These are phyloP conservation scores for Tiliacea aurago DNA, from an alignment of 2,888 invertebrate genomes.

Conservation along the genomic window DNA sequence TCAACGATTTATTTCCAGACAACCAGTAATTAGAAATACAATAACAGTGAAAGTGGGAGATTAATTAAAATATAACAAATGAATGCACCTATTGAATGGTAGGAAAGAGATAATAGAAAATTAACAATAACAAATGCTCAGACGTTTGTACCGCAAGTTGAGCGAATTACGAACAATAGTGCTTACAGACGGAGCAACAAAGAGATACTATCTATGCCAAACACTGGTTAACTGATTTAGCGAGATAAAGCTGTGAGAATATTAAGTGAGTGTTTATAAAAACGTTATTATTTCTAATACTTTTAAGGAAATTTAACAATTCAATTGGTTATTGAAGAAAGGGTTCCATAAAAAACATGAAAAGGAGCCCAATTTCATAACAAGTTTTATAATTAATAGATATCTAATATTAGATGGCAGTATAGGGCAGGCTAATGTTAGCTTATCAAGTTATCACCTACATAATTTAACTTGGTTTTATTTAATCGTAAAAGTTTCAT, in stretches of 20 bases:
- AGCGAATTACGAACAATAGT: constrained; percentile 79
- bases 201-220: constrained; percentile 69
- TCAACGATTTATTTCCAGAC: constrained; percentile 49
- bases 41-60: constrained; percentile 78
- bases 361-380: neutral
- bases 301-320: constrained; percentile 3
- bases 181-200: constrained; percentile 64
- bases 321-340: constrained; percentile 4
- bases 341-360: neutral
- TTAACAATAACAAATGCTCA: constrained; percentile 73
- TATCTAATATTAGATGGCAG: constrained; percentile 5
- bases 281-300: constrained; percentile 14
- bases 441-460: neutral
- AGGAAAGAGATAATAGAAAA: constrained; percentile 69
- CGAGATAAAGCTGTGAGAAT: constrained; percentile 57
- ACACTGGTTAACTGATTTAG: constrained; percentile 57
- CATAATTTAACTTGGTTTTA: constrained; percentile 25
- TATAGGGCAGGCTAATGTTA: constrained; percentile 5
- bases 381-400: neutral
- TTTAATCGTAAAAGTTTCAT: constrained; percentile 46
- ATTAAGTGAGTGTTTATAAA: constrained; percentile 43
- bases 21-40: constrained; percentile 64
- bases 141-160: constrained; percentile 65
- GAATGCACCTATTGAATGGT: constrained; percentile 75
- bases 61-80: constrained; percentile 82